Conservation (phyloP, 1,140 invertebrate genomes). For the Mylabris phalerata region DNA sequence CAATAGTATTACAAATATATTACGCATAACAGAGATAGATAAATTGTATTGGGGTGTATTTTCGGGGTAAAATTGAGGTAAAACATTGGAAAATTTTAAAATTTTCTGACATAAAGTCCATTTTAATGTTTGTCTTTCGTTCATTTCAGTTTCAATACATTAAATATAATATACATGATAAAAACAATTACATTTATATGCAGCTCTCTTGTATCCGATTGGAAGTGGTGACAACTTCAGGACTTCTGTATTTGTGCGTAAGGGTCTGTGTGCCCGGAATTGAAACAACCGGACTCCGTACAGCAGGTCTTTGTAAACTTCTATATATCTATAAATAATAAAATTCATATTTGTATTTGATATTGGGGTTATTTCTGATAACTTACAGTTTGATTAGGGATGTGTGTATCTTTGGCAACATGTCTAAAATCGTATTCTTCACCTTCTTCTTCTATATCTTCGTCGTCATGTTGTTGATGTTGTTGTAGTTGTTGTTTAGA, state of each 20-base stretch:
- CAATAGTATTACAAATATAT: no score
- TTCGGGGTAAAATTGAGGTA: no score
- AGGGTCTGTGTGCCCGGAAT: conserved; percentile 45
- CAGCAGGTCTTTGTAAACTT: conserved; percentile 57
- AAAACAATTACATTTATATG: conserved; percentile 60
- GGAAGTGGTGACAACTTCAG: conserved; percentile 73
- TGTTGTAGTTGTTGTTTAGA: conserved; percentile 14
- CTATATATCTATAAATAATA: conserved; percentile 51
- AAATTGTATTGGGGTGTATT: no score
- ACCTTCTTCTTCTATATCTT: conserved; percentile 36
- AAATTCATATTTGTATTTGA: not conserved
- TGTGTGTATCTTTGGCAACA: conserved; percentile 41
- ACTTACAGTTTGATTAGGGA: conserved; percentile 38
- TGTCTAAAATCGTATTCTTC: conserved; percentile 40
- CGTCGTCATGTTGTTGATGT: conserved; percentile 16
- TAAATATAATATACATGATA: conserved; percentile 42
- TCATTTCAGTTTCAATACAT: conserved; percentile 39
- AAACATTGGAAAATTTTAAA: no score
- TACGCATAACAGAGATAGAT: no score
- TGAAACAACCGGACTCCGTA: conserved; percentile 45
- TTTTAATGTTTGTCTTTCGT: not conserved
- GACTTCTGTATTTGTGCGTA: conserved; percentile 44
- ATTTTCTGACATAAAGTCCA: no score
- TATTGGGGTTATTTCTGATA: not conserved
- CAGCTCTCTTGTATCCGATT: conserved; percentile 80